phyloP scores from a whole-genome alignment of 2,113 vertebrate genomes.

The Ameiurus melas region DNA sequence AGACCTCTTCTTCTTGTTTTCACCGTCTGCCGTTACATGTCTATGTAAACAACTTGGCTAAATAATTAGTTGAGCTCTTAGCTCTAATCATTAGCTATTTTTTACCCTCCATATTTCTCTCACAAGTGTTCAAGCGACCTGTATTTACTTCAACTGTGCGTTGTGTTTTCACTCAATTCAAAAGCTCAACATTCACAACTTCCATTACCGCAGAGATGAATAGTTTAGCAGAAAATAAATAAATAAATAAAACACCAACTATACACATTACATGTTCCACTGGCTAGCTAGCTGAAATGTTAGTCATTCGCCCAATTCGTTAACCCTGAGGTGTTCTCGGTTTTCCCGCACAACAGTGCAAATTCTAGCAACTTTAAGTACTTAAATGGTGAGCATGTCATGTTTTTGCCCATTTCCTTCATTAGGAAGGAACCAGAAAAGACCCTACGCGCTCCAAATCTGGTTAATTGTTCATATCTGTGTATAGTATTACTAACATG shows the following conservation, averaged over 20 bases:
- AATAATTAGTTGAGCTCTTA: background rate
- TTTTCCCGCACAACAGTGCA: background rate
- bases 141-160: background rate
- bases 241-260: background rate
- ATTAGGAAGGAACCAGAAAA: background rate
- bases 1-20: background rate
- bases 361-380: background rate
- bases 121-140: background rate
- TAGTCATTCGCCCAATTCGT: background rate
- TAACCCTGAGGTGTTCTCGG: background rate
- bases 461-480: background rate
- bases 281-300: background rate
- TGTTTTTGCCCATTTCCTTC: background rate
- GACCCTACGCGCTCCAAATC: background rate
- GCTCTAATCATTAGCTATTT: background rate
- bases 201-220: background rate
- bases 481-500: background rate
- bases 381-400: background rate
- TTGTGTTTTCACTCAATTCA: background rate
- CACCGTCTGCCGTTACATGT: background rate
- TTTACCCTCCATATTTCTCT: background rate
- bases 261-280: background rate
- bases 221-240: background rate
- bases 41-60: background rate
- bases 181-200: background rate